Percentiles rank a stretch among this genome's conserved stretches.
Evolutionary conservation across 2,888 invertebrate species (phyloP).

Genomic region (Meteorus colon): DNA sequence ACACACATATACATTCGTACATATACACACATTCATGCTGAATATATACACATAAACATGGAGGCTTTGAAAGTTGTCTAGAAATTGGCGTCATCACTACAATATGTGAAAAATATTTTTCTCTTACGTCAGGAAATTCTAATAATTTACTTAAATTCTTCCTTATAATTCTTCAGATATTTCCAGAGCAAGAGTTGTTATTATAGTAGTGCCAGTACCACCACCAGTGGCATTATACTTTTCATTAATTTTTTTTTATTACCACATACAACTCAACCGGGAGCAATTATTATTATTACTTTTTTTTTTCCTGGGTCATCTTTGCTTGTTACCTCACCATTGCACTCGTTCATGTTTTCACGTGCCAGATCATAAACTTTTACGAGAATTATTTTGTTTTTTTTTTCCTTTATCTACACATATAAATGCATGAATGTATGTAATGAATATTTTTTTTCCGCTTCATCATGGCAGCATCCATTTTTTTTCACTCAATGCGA

Average conservation of each 20-base stretch:
- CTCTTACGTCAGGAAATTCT: background rate
- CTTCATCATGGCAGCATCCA: too few species aligned
- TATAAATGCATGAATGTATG: background rate
- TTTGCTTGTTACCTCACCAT: conserved; percentile 27
- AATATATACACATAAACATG: background rate
- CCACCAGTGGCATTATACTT: conserved; percentile 22
- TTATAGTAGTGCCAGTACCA: background rate
- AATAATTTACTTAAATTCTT: background rate
- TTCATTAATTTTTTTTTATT: conserved; percentile 36
- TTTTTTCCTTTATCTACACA: conserved; percentile 26
- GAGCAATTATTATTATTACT: conserved; percentile 8
- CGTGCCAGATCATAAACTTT: conserved; percentile 49
- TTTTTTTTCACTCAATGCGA: background rate
- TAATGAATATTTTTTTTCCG: background rate
- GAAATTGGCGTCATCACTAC: background rate
- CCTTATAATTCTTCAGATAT: background rate
- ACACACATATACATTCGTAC: background rate
- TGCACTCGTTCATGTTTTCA: conserved; percentile 17
- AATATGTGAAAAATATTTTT: conserved; percentile 9
- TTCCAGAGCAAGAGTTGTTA: background rate
- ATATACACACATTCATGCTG: background rate
- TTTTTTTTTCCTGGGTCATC: conserved; percentile 17
- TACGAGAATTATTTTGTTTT: conserved; percentile 44
- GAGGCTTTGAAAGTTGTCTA: conserved; percentile 4
- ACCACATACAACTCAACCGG: background rate